These are phyloP conservation scores for Oligia strigilis DNA, from an alignment of 2,888 invertebrate species.

Conservation along the genomic window DNA sequence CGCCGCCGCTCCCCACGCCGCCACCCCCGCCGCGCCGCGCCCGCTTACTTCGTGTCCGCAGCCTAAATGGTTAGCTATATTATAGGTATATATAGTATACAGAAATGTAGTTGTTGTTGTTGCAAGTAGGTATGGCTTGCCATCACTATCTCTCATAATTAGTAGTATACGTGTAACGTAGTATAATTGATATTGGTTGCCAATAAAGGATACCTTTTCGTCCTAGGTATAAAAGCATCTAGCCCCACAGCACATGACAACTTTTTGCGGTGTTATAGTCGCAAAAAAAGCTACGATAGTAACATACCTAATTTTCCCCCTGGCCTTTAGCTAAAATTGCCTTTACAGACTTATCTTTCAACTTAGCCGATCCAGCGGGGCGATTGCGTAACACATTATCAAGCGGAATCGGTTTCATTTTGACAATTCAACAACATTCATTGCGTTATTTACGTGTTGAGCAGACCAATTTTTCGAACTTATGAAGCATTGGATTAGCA, in stretches of 20 bases:
- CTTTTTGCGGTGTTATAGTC: neutral
- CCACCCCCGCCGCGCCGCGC: no score
- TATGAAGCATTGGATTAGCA: no score
- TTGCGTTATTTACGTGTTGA: no score
- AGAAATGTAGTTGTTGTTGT: neutral
- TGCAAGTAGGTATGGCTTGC: neutral
- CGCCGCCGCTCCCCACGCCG: no score
- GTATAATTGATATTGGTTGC: neutral
- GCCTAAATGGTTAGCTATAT: neutral
- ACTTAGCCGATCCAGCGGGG: neutral
- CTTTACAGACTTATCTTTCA: neutral
- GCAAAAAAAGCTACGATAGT: neutral
- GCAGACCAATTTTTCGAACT: no score
- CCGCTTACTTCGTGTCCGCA: no score
- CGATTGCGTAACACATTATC: no score
- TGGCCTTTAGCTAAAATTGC: neutral
- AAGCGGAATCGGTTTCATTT: no score
- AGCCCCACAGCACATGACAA: neutral
- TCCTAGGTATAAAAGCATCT: neutral
- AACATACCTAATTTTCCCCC: neutral
- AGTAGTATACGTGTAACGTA: no score
- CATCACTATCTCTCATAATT: neutral
- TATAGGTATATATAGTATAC: no score
- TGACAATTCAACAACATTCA: no score
- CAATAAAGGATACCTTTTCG: neutral